Evolutionary conservation across 2,113 vertebrate species (phyloP), one percentile per base, ranked within the genome.

Genomic region (Stigmatopora argus): DNA sequence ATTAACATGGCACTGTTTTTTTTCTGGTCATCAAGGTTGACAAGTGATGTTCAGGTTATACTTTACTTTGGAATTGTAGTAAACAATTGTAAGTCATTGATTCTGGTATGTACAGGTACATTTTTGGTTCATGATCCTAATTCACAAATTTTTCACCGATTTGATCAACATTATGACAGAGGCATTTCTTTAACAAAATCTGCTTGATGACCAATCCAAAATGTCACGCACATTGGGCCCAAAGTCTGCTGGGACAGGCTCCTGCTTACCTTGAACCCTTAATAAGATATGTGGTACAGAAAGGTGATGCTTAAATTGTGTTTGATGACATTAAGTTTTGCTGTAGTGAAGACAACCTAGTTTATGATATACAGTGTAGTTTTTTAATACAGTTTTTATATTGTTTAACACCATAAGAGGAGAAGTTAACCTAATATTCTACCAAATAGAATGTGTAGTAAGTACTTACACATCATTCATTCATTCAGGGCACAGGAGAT

Each of bases 51-150:
- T 78, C 75, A 61, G 62, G 15, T 48, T 3, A 26, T 70, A 41
- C 38, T 8, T 7, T 61, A 65, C 75, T 71, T 46, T 74, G 68
- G 73, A 81, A 85, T 86, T 83, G 75, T 72, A 84, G 86, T 78
- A 73, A 81, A 70, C 72, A 69, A 83, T 78, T 79, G 85, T 81
- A 86, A 80, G 84, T 81, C 71, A 76, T 81, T 82, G 26, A 13
- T 31, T 56, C 2, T 56, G 26, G 1, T 53, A 12, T 5, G 15
- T 7, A 31, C 23, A 56, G 15, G 23, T 3, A 53, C 19, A 53
- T 14, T 56, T 56, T 1, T 15, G 53, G 14, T 56, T 56, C 7
- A 31, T 31, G 53, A 17, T 23, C 23, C 6, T 56, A 56, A 8
- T 15, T 56, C 1, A 53, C 10, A 8, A 52, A 21, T 5, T 9